Evolutionary conservation across 1,140 invertebrate species (phyloP), one percentile per base, ranked within the genome.

Genomic region (Cephus cinctus): DNA sequence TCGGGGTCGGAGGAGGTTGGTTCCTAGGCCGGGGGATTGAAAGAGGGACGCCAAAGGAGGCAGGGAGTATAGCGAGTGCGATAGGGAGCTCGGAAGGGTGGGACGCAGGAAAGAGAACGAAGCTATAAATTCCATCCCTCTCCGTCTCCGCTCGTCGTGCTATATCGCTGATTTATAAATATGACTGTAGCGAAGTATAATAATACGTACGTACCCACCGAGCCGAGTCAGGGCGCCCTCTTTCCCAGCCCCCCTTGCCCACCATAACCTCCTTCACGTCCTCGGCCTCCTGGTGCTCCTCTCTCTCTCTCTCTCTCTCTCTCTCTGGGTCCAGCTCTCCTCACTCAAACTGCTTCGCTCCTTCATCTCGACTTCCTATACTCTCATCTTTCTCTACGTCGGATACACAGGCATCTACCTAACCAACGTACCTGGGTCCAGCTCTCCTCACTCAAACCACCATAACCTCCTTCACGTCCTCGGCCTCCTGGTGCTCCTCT

Each of bases 91-190:
- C n/a, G n/a, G n/a, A n/a, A n/a, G n/a, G n/a, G n/a, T n/a, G 14
- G 11, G 12, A 31, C 38, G 45, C 46, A 66, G 63, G 58, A 67
- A 68, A 66, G 67, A 75, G 71, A 75, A 65, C 67, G 64, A 70
- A 70, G 71, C 71, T 73, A 75, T 76, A 77, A 78, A 76, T 78
- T 75, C 65, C 71, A 60, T 70, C 67, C 69, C 71, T 69, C 67
- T 63, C 60, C 67, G 63, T 73, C 68, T 69, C 55, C 56, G 61
- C 57, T 68, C 66, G 65, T 69, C 68, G 63, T 66, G 62, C 66
- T 75, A 69, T 75, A 77, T 77, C 67, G 73, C 65, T 78, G 76
- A 78, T 77, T 78, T 77, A 78, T 78, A 78, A 78, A 78, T 77
- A 77, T 76, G 74, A 77, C 72, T 76, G 69, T 73, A 72, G 72